Evolutionary conservation across 2,888 invertebrate genomes (phyloP).

Genomic region (Aspidapion aeneum): DNA sequence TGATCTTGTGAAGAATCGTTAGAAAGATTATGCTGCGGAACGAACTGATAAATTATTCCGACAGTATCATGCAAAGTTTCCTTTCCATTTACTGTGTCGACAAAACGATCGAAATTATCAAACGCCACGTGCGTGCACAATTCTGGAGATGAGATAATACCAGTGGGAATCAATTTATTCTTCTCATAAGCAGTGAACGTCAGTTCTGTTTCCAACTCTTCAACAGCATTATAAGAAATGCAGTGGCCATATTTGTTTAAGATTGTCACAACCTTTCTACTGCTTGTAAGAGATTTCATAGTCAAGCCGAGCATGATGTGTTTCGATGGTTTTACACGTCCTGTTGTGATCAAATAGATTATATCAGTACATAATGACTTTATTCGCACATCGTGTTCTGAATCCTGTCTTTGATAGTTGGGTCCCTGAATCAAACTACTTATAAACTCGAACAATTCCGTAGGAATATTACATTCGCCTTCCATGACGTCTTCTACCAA

Average conservation of each 20-base stretch:
- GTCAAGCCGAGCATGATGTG: slow-evolving; percentile 20
- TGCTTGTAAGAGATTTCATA: slow-evolving; percentile 21
- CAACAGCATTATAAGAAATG: too few relatives aligned
- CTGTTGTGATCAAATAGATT: too few relatives aligned
- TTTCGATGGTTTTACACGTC: slow-evolving; percentile 19
- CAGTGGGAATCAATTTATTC: slow-evolving; percentile 18
- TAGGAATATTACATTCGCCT: too few relatives aligned
- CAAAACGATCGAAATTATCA: slow-evolving; percentile 26
- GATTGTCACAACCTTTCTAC: slow-evolving; percentile 20
- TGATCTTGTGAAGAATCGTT: too few relatives aligned
- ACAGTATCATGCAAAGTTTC: slow-evolving; percentile 25
- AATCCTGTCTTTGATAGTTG: too few relatives aligned
- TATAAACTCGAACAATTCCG: too few relatives aligned
- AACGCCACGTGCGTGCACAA: slow-evolving; percentile 22
- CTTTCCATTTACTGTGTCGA: slow-evolving; percentile 23
- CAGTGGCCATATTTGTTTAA: slow-evolving; percentile 24
- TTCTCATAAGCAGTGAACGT: slow-evolving; percentile 14
- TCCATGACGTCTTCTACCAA: too few relatives aligned
- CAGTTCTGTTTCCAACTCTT: slow-evolving; percentile 25
- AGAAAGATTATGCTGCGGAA: slow-evolving; percentile 9
- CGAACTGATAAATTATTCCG: slow-evolving; percentile 23
- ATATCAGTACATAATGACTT: too few relatives aligned
- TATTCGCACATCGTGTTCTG: too few relatives aligned
- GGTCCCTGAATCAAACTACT: too few relatives aligned
- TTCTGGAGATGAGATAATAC: slow-evolving; percentile 4